A percentile compares a stretch with the other conserved stretches of the same genome.
phyloP scores from a whole-genome alignment of 2,113 vertebrate genomes.

The Tychaedon coryphoeus region DNA sequence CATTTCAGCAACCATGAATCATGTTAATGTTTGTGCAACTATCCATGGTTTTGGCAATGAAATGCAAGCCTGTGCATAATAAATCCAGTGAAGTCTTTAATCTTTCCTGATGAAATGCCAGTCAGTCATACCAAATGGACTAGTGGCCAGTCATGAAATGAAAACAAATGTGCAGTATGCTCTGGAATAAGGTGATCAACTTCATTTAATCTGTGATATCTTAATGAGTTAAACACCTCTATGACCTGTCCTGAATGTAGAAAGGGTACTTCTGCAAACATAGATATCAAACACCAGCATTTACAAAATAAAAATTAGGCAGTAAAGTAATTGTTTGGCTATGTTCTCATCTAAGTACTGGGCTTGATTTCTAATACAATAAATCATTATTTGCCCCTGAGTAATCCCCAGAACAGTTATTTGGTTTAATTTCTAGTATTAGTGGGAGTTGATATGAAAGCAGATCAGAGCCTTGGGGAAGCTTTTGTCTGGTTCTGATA shows the following conservation, averaged over 20 bases:
- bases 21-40: not conserved
- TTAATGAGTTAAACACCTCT: not conserved
- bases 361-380: not conserved
- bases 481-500: not conserved
- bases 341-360: not conserved
- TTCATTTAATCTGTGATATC: not conserved
- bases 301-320: not conserved
- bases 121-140: not conserved
- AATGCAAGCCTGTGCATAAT: not conserved
- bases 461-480: not conserved
- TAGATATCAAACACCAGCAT: not conserved
- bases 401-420: not conserved
- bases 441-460: not conserved
- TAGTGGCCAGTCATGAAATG: not conserved
- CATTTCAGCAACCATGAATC: not conserved
- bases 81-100: not conserved
- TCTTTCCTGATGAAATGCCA: not conserved
- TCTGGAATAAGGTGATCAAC: not conserved
- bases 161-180: not conserved
- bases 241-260: not conserved
- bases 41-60: not conserved
- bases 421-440: not conserved
- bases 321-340: not conserved
- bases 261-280: not conserved
- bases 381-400: not conserved